Conservation (phyloP, 2,888 invertebrate genomes). For the Apocheima hispidaria region DNA sequence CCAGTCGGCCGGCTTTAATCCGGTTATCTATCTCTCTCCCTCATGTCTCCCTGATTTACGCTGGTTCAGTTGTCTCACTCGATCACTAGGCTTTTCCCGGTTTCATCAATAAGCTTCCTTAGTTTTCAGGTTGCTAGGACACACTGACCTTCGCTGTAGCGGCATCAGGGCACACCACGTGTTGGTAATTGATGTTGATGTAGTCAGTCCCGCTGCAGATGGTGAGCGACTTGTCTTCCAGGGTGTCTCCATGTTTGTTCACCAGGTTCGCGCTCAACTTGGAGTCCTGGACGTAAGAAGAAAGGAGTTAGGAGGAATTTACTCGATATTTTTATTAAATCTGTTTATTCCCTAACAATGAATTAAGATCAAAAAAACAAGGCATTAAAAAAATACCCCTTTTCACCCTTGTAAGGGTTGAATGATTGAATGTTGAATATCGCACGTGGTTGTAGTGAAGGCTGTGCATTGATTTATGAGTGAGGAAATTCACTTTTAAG, state of each 20-base stretch:
- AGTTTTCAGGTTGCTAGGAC: background rate
- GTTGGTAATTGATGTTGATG: slow-evolving; percentile 99
- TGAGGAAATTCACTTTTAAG: no score
- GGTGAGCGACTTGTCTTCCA: slow-evolving; percentile 97
- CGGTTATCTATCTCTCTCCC: no score
- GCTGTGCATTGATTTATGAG: no score
- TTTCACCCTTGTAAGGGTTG: no score
- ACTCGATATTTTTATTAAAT: background rate
- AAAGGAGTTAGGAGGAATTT: background rate
- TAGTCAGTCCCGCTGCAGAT: slow-evolving; percentile 99
- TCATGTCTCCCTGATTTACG: no score
- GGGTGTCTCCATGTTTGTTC: slow-evolving; percentile 91
- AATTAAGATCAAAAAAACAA: no score
- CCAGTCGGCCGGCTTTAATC: no score
- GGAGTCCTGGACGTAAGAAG: slow-evolving; percentile 89
- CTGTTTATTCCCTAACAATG: no score
- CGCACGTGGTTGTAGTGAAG: no score
- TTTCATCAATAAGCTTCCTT: background rate
- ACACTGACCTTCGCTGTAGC: slow-evolving; percentile 95
- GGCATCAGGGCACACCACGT: slow-evolving; percentile 97
- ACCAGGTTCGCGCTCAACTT: slow-evolving; percentile 91
- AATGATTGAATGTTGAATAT: no score
- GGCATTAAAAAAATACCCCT: no score
- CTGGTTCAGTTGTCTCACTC: background rate
- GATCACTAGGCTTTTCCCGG: background rate